Base-by-base conservation (phyloP, 1,140 invertebrate species). In the Meteorus sp. region DNA sequence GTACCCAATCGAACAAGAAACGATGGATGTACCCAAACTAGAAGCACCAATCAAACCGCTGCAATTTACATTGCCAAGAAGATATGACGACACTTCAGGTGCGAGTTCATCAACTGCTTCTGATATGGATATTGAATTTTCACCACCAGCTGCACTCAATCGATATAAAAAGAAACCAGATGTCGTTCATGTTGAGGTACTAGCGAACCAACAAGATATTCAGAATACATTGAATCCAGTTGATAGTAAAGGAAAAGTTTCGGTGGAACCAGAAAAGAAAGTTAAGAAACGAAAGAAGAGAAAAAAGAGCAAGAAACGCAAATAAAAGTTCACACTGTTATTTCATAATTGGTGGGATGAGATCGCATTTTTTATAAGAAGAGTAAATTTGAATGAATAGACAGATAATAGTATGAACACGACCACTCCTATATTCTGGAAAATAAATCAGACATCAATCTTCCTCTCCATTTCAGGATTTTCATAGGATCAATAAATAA, bases 71-170 rank as follows among this genome's bases (percentile, higher is more conserved):
- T 75, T 80, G 7, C 66, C 66, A 1, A 73, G 68, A 47, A 76
- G 72, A 19, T 72, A 68, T 39, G 71, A 75, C 27, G 64, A 70
- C 4, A 61, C 45, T 1, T 74, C 74, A 0, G 47, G 53, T 0
- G 59, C 63, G 4, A 64, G 68, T 6, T 78, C 76, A 25, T 77
- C 76, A 0, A 72, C 71, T 2, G 78, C 74, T 23, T 79, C 78
- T 1, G 76, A 80, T 48, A 74, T 80, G 69, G 77, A 80, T 55
- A 78, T 80, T 37, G 78, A 80, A 63, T 79, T 78, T 60, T 76
- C 74, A 19, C 74, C 78, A 17, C 78, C 78, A 3, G 68, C 73
- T 3, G 72, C 69, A 4, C 62, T 74, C 19, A 72, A 64, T 55
- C 70, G 71, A 48, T 62, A 68, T 35, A 61, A 64, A 11, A 79